Base-by-base conservation (phyloP, 1,140 invertebrate genomes). In the Hylyphantes graminicola region DNA sequence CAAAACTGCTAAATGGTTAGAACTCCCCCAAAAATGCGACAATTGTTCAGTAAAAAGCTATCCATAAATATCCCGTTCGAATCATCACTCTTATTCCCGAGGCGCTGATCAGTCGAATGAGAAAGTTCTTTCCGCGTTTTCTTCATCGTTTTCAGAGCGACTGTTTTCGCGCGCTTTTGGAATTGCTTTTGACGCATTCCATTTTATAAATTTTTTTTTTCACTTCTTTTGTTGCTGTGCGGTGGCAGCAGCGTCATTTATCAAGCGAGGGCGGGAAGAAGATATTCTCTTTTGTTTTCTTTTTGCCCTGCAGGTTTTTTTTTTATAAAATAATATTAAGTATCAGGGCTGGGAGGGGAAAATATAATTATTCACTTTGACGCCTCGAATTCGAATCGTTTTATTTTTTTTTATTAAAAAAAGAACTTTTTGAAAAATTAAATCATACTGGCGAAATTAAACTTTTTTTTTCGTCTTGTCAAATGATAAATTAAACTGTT, bases 121-220 rank as follows among this genome's bases (percentile, higher is more conserved):
- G 35, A 35, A 35, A 35, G 35, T 35, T 35, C 35, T 35, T 35
- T 5, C 35, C 35, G 35, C 35, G 35, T 35, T 35, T 53, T 70
- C 67, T 70, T 70, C 35, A 70, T 70, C 67, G 48, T 70, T 70
- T 51, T 50, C 48, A 50, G 50, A 13, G 35, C 10, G 12, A 53
- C n/a, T 53, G n/a, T 70, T 17, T 11, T 35, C 13, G 35, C n/a
- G 48, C 35, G 35, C 35, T 35, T 53, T 67, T 70, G 12, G n/a
- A 70, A 70, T 70, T 70, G 35, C n/a, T 70, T 48, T 13, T 70
- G 67, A 70, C 67, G 13, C n/a, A 70, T 70, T 70, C 48, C 53
- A 13, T 15, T 70, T 70, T 48, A 13, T 70, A 51, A 9, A 13
- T 70, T 35, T 70, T 61, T 61, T 17, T 6, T 6, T 70, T 17